These are phyloP conservation scores for Chaetodon trifasciatus DNA, from an alignment of 2,797 vertebrate species.

Conservation along the genomic window DNA sequence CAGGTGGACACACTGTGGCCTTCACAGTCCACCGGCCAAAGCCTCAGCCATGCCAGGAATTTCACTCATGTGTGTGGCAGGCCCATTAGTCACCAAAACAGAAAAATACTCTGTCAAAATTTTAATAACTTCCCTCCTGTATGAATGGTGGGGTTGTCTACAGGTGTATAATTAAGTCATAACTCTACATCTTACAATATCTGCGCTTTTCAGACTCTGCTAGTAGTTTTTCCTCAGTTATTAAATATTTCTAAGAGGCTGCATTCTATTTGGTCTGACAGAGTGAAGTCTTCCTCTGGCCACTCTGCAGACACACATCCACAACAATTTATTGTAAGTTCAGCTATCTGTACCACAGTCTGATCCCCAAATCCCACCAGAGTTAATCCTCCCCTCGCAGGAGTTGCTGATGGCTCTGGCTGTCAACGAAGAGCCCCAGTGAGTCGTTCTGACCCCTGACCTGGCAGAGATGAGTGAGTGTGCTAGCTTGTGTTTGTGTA, in stretches of 20 bases:
- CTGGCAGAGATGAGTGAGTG: conserved; percentile 21
- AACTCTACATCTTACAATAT: conserved; percentile 36
- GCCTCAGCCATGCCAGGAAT: conserved; percentile 77
- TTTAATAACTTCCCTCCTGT: conserved; percentile 60
- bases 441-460: conserved; percentile 52
- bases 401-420: conserved; percentile 46
- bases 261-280: conserved; percentile 16
- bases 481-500: conserved; percentile 14
- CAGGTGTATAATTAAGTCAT: conserved; percentile 52
- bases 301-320: conserved; percentile 44
- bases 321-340: conserved; percentile 48
- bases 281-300: conserved; percentile 21
- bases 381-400: conserved; percentile 52
- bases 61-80: conserved; percentile 75
- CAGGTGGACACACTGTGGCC: conserved; percentile 49
- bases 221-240: conserved; percentile 24
- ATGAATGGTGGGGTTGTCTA: conserved; percentile 49
- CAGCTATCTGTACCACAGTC: conserved; percentile 47
- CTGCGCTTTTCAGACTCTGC: conserved; percentile 21
- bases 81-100: conserved; percentile 66
- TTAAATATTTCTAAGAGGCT: conserved; percentile 25
- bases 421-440: conserved; percentile 27
- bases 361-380: conserved; percentile 54
- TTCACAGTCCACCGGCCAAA: conserved; percentile 73
- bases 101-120: conserved; percentile 61